Evolutionary conservation across 2,113 vertebrate genomes (phyloP).

Genomic region (Ammospiza caudacuta): DNA sequence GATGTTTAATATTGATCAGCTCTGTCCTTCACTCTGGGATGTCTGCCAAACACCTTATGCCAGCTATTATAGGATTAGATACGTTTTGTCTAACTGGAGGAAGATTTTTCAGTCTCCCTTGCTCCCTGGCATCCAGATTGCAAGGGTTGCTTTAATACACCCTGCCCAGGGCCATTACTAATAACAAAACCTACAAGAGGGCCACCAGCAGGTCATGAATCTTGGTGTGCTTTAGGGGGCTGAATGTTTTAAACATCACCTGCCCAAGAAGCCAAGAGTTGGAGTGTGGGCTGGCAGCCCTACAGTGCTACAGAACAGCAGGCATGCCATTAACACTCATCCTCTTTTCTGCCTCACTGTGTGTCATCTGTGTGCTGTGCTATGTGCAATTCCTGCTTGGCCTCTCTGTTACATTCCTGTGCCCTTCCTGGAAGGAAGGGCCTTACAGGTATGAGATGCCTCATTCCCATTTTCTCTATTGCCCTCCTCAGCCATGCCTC

Average conservation of each 20-base stretch:
- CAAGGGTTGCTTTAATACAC: slow-evolving; percentile 36
- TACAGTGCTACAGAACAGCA: background rate
- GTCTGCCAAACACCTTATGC: slow-evolving; percentile 35
- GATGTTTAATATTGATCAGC: slow-evolving; percentile 46
- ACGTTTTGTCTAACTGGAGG: slow-evolving; percentile 50
- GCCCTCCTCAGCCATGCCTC: background rate
- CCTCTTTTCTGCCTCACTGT: background rate
- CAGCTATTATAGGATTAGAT: slow-evolving; percentile 54
- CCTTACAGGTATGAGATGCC: background rate
- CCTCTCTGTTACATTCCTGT: background rate
- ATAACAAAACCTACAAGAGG: slow-evolving; percentile 25
- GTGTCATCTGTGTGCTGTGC: background rate
- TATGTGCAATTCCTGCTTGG: background rate
- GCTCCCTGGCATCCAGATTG: slow-evolving; percentile 45
- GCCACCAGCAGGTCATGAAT: slow-evolving; percentile 13
- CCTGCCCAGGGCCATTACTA: slow-evolving; percentile 11
- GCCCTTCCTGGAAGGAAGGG: background rate
- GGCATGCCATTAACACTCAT: background rate
- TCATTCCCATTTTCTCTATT: background rate
- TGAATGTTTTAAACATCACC: background rate
- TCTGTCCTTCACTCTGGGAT: slow-evolving; percentile 41
- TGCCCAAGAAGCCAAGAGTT: background rate
- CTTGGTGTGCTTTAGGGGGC: background rate
- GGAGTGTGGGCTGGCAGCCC: background rate
- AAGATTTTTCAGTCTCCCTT: slow-evolving; percentile 44